Base-by-base conservation (phyloP, 2,113 vertebrate genomes). In the Leiothrix lutea region DNA sequence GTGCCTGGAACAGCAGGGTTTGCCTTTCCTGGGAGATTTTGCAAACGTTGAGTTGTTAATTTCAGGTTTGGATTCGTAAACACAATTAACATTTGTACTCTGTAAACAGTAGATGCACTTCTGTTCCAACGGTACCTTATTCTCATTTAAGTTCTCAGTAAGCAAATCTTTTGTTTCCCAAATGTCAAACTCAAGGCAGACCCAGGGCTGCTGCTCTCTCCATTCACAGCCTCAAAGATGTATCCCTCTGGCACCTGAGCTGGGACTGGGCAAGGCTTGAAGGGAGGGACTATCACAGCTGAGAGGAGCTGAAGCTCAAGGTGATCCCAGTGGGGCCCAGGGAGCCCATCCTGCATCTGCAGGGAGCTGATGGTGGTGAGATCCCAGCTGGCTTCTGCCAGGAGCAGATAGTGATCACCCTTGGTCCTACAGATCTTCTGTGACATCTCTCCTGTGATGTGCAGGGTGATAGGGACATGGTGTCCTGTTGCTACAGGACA, bases 51-150 rank as follows among this genome's bases (percentile, higher is more conserved):
- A 71, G 31, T 73, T 62, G 35, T 80, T 88, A 72, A 90, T 95
- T 92, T 94, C 91, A 77, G 58, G 84, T 70, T 66, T 23, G 22
- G 42, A 48, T 74, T 48, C 2, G 6, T 95, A 94, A 90, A 92
- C n/a, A 51, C 60, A 93, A 75, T 95, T 77, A 96, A 92, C 65
- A 67, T 80, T 90, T 93, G 70, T 86, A 11, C 35, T 93, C 40
- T 33, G 85, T 77, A 51, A 65, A 93, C 82, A 93, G 25, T 42
- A 18, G 61, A 36, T 42, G 22, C 8, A 45, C 50, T 62, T 86
- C 71, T 73, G 22, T 86, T 94, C 61, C 60, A 35, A 3, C 40
- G 4, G 57, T 28, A 50, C 64, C 60, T 72, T 31, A 33, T 48
- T 42, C 53, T 80, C 84, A 47, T 45, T 83, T 47, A 61, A 90